phyloP scores from a whole-genome alignment of 2,797 vertebrate genomes.

The Tiaroga cobitis region DNA sequence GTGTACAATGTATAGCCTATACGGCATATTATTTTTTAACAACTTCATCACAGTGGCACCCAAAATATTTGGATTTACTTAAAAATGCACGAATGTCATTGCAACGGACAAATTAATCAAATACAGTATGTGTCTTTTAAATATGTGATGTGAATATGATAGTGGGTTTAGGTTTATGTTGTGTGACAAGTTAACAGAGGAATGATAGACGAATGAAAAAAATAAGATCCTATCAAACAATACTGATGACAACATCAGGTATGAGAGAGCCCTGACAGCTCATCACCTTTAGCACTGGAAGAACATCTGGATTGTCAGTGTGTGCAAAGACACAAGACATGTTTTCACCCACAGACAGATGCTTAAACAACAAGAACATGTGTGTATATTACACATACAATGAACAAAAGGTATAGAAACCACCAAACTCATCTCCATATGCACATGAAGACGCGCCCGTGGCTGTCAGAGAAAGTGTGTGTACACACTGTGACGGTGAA shows the following conservation, averaged over 20 bases:
- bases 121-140: too few species aligned
- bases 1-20: not conserved
- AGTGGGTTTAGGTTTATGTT: not conserved
- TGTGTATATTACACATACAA: constrained; percentile 31
- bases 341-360: constrained; percentile 28
- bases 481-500: constrained; percentile 75
- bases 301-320: constrained; percentile 51
- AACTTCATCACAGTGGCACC: not conserved
- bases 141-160: not conserved
- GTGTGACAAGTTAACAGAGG: constrained; percentile 1
- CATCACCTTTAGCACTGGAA: constrained; percentile 57
- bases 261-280: constrained; percentile 67
- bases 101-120: too few species aligned
- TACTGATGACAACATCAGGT: constrained; percentile 69
- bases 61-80: not conserved
- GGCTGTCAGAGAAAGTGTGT: constrained; percentile 63
- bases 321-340: constrained; percentile 13
- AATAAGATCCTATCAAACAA: constrained; percentile 57
- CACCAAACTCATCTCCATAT: constrained; percentile 28
- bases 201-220: constrained; percentile 1
- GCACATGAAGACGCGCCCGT: constrained; percentile 43
- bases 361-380: constrained; percentile 38
- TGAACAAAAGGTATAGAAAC: constrained; percentile 25
- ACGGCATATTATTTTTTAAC: not conserved
- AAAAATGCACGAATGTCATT: too few species aligned